Conservation (phyloP, 2,113 vertebrate species). For the Grammomys surdaster region DNA sequence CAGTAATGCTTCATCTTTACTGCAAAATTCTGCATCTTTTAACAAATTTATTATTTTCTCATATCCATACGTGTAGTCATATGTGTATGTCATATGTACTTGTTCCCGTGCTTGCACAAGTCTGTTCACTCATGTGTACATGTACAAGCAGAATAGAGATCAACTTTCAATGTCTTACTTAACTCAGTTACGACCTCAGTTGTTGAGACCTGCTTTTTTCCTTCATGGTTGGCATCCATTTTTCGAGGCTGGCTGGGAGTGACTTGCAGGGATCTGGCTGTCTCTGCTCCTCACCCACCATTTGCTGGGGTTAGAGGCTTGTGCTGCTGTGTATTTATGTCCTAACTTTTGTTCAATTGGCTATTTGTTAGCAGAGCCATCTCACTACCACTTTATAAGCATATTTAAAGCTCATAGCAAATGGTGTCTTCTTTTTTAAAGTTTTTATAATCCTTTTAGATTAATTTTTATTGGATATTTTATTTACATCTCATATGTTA, state of each 20-base stretch:
- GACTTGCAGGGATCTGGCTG: background rate
- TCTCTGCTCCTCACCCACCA: background rate
- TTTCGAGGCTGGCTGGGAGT: background rate
- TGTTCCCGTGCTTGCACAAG: background rate
- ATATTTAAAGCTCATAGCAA: background rate
- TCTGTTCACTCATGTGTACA: background rate
- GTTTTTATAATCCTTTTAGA: background rate
- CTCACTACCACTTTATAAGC: background rate
- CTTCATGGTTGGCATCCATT: rapidly evolving
- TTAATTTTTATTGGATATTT: too few species aligned
- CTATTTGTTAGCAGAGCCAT: background rate
- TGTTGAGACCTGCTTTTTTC: background rate
- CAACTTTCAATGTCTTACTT: background rate
- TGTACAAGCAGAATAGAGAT: background rate
- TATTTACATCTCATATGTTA: too few species aligned
- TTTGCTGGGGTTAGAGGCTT: background rate
- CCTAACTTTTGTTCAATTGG: background rate
- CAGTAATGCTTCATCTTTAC: background rate
- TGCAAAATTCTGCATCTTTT: background rate
- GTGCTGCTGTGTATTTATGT: background rate
- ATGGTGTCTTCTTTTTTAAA: background rate
- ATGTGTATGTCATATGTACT: background rate
- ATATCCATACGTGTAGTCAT: too few species aligned
- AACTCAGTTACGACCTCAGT: background rate
- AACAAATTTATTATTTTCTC: background rate